phyloP scores from a whole-genome alignment of 2,797 vertebrate species.

The Malacoraja senta region DNA sequence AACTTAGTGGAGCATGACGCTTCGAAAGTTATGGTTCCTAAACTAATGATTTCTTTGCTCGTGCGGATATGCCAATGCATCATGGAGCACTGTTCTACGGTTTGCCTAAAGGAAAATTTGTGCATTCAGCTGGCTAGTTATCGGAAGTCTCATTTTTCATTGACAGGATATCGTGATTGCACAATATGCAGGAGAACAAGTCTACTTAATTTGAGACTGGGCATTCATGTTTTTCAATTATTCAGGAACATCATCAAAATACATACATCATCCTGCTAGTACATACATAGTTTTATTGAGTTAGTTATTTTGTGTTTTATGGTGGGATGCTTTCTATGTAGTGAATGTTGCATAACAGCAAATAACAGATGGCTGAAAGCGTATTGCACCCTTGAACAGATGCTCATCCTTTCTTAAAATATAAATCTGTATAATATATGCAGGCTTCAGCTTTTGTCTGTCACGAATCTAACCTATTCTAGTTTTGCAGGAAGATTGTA shows the following conservation, averaged over 20 bases:
- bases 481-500: conserved; percentile 7
- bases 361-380: conserved; percentile 31
- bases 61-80: neutral
- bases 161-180: neutral
- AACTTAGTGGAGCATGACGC: neutral
- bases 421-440: conserved; percentile 36
- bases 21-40: conserved; percentile 13
- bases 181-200: neutral
- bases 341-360: conserved; percentile 14
- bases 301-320: conserved; percentile 20
- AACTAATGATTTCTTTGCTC: conserved; percentile 8
- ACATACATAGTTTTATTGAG: conserved; percentile 1
- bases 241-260: conserved; percentile 14
- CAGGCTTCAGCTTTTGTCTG: conserved; percentile 34
- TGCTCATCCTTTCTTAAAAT: conserved; percentile 34
- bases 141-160: conserved; percentile 4
- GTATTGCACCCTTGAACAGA: conserved; percentile 24
- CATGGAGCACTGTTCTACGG: neutral
- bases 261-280: neutral
- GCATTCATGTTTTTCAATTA: conserved; percentile 1
- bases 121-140: conserved; percentile 26
- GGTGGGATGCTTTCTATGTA: conserved; percentile 2
- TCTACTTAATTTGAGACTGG: neutral
- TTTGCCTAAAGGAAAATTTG: conserved; percentile 17
- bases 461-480: conserved; percentile 31